phyloP scores from a whole-genome alignment of 2,113 vertebrate species.

The Gnathonemus longibarbis region DNA sequence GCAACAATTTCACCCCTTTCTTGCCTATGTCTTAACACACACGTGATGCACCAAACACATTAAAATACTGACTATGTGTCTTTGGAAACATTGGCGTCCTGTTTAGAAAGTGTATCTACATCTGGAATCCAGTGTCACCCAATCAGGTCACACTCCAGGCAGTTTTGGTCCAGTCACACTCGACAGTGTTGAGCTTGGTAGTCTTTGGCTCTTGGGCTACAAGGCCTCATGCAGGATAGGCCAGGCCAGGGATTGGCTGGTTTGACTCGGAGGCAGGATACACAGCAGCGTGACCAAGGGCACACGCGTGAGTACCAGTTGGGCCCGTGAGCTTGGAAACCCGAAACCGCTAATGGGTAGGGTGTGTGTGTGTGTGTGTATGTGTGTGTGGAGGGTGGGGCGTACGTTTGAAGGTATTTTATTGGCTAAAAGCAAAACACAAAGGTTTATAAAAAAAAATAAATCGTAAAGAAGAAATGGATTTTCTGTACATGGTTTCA shows the following conservation, averaged over 20 bases:
- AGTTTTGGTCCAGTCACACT: not conserved
- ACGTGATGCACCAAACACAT: not conserved
- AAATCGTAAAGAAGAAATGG: not conserved
- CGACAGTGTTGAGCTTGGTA: not conserved
- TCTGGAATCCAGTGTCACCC: not conserved
- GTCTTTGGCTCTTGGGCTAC: not conserved
- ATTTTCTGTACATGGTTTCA: not conserved
- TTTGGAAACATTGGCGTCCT: not conserved
- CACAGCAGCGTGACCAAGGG: not conserved
- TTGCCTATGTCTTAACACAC: not conserved
- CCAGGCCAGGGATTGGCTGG: not conserved
- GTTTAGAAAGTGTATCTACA: not conserved
- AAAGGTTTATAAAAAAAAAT: not conserved
- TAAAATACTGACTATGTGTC: constrained; percentile 10
- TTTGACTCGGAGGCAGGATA: not conserved
- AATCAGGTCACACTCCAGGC: not conserved
- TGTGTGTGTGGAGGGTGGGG: not conserved
- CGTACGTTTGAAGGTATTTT: not conserved
- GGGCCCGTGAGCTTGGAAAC: not conserved
- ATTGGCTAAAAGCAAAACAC: constrained; percentile 14
- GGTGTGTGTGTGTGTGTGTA: not conserved
- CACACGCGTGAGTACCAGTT: not conserved
- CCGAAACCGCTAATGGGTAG: not conserved
- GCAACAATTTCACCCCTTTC: constrained; percentile 5
- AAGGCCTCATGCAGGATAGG: not conserved